These are phyloP conservation scores for Poecile montanus DNA, from an alignment of 2,797 vertebrate genomes.

Conservation along the genomic window DNA sequence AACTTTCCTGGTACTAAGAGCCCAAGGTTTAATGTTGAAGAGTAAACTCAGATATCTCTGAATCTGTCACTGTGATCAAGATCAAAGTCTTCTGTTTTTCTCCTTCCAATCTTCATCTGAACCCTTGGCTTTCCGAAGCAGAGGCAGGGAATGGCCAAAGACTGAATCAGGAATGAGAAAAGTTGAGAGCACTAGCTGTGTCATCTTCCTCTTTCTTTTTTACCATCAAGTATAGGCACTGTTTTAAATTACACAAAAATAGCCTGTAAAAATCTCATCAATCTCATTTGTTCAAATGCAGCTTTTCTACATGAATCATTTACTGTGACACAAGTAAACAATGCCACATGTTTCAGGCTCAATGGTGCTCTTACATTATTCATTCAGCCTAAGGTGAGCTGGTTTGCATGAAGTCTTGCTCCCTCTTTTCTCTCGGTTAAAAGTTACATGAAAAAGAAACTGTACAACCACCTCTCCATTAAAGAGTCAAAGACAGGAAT, in stretches of 20 bases:
- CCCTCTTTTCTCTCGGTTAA: neutral
- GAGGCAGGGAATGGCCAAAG: neutral
- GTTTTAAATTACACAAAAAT: conserved; percentile 64
- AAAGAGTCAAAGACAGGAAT: neutral
- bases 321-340: conserved; percentile 65
- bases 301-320: conserved; percentile 70
- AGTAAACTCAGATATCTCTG: neutral
- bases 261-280: conserved; percentile 52
- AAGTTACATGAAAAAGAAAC: neutral
- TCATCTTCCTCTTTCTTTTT: neutral
- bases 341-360: conserved; percentile 53
- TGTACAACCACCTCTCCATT: neutral
- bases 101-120: neutral
- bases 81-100: neutral
- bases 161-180: neutral
- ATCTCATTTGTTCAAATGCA: conserved; percentile 53
- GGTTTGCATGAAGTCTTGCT: neutral
- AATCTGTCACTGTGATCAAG: neutral
- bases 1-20: neutral
- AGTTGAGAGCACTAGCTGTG: conserved; percentile 1
- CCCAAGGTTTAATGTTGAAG: neutral
- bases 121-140: neutral
- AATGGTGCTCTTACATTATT: conserved; percentile 38
- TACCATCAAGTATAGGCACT: conserved; percentile 35
- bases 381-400: conserved; percentile 46